Evolutionary conservation across 1,140 invertebrate species (phyloP).

Genomic region (Lycorma delicatula): DNA sequence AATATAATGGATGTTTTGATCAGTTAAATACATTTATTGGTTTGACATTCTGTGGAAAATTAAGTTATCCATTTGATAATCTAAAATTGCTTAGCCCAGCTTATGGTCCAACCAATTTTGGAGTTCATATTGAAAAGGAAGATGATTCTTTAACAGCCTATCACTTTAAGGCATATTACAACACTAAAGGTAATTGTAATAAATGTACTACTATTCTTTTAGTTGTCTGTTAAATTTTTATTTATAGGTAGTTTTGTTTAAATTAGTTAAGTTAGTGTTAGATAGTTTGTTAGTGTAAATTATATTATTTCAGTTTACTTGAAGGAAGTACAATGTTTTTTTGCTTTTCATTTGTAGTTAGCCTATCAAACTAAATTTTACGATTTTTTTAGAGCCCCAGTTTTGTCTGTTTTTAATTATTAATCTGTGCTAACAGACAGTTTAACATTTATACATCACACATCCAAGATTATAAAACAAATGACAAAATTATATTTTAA

Average conservation of each 20-base stretch:
- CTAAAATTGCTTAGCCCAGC: constrained; percentile 41
- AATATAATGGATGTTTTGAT: constrained; percentile 59
- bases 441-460: too few species aligned
- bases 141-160: constrained; percentile 48
- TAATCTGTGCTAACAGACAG: too few species aligned
- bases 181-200: constrained; percentile 24
- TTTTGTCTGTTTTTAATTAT: too few species aligned
- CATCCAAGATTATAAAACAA: too few species aligned
- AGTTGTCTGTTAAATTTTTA: neutral
- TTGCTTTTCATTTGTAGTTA: too few species aligned
- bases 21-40: constrained; percentile 56
- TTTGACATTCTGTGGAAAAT: constrained; percentile 56
- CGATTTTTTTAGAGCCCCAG: too few species aligned
- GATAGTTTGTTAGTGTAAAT: too few species aligned
- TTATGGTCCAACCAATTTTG: constrained; percentile 49
- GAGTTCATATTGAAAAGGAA: constrained; percentile 51
- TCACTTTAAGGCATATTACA: constrained; percentile 44
- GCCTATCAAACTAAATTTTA: too few species aligned
- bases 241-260: neutral
- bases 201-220: neutral
- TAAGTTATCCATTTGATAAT: constrained; percentile 45
- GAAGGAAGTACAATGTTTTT: too few species aligned
- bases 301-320: too few species aligned
- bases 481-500: too few species aligned
- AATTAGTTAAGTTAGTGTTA: neutral